phyloP scores from a whole-genome alignment of 2,113 vertebrate genomes.

The Takifugu bimaculatus region DNA sequence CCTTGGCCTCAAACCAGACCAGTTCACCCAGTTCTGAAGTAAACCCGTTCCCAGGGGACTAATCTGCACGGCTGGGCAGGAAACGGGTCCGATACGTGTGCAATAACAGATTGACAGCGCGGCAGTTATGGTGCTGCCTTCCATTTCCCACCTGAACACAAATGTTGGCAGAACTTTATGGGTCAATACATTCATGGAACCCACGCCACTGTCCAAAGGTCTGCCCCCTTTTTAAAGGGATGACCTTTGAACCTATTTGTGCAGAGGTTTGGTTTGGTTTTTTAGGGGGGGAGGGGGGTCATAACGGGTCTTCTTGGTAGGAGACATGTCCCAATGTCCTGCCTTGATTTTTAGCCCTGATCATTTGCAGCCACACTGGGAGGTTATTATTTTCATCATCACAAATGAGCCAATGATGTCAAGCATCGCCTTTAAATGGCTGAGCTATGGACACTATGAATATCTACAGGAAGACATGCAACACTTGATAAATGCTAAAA shows the following conservation, averaged over 20 bases:
- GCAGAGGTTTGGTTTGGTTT: not conserved
- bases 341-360: constrained; percentile 12
- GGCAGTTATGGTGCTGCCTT: not conserved
- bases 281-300: no score
- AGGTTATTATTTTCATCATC: no score
- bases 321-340: no score
- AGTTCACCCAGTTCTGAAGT: no score
- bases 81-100: no score
- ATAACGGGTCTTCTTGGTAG: no score
- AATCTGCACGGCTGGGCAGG: no score
- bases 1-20: no score
- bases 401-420: no score
- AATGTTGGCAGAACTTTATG: not conserved
- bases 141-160: not conserved
- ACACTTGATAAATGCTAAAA: constrained; percentile 4
- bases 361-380: not conserved
- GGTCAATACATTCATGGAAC: constrained; percentile 10
- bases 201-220: constrained; percentile 4
- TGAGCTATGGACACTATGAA: constrained; percentile 7
- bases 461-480: constrained; percentile 13
- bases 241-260: not conserved
- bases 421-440: constrained; percentile 9
- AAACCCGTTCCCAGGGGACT: no score
- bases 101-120: no score
- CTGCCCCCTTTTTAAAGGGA: not conserved